Conservation (phyloP, 2,113 vertebrate genomes). For the Cygnus buccinator region DNA sequence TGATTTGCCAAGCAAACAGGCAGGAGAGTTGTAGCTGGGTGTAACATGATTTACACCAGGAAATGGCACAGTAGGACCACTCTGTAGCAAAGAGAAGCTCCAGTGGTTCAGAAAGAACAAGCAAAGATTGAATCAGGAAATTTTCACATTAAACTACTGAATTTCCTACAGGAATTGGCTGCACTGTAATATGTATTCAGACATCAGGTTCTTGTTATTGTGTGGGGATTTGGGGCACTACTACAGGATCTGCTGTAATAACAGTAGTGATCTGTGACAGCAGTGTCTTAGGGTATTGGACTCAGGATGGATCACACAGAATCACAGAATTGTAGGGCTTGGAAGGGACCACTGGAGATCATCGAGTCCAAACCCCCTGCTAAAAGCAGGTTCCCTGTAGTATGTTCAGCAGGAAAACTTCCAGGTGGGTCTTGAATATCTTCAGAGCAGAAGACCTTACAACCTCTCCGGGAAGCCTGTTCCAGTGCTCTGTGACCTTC, state of each 20-base stretch:
- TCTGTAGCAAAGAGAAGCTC: neutral
- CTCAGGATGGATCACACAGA: neutral
- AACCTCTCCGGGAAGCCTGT: no score
- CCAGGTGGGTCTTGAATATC: no score
- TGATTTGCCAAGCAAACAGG: neutral
- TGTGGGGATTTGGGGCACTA: neutral
- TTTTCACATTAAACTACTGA: slow-evolving; percentile 33
- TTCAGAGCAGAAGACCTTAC: no score
- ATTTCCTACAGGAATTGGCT: slow-evolving; percentile 26
- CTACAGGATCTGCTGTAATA: slow-evolving; percentile 1
- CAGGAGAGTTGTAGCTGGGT: neutral
- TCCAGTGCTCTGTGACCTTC: no score
- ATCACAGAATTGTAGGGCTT: no score
- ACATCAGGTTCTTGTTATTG: slow-evolving; percentile 17
- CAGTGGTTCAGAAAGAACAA: slow-evolving; percentile 39
- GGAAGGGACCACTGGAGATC: no score
- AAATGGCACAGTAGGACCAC: slow-evolving; percentile 29
- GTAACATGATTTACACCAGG: slow-evolving; percentile 35
- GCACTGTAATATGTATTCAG: neutral
- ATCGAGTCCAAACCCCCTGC: no score
- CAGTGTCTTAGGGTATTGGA: neutral
- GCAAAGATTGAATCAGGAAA: slow-evolving; percentile 9
- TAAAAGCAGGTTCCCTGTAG: no score
- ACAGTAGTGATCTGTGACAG: neutral
- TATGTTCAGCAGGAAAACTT: no score